Conservation (phyloP, 2,113 vertebrate species). For the Coptodon bakossiorum region DNA sequence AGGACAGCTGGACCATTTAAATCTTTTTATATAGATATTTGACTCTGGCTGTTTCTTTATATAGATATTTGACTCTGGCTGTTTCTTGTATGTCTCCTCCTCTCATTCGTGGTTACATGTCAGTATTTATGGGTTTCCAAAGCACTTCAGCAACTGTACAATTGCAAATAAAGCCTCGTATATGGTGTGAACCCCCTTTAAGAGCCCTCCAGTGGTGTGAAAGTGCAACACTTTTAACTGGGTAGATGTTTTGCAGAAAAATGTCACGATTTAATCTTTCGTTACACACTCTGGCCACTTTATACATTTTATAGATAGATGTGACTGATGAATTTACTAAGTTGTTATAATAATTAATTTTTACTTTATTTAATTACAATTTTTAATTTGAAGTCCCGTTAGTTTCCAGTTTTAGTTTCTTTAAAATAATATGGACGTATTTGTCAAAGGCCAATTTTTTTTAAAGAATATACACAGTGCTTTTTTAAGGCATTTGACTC, state of each 20-base stretch:
- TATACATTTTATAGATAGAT: neutral
- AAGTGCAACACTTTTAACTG: neutral
- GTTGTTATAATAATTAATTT: neutral
- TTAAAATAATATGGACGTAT: neutral
- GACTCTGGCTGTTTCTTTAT: neutral
- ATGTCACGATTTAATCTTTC: neutral
- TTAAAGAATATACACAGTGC: neutral
- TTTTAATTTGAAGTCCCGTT: neutral
- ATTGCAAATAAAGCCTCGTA: neutral
- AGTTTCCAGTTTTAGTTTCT: neutral
- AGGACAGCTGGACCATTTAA: neutral
- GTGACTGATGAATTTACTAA: neutral
- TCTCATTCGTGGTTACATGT: neutral
- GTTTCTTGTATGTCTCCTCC: neutral
- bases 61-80: neutral
- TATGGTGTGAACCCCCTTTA: neutral
- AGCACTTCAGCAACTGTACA: neutral
- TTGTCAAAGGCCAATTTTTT: neutral
- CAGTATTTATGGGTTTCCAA: neutral
- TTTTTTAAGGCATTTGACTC: neutral
- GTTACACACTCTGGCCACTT: neutral
- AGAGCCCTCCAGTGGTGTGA: neutral
- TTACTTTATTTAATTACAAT: neutral
- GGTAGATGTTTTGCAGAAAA: neutral
- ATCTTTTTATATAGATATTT: neutral